Evolutionary conservation across 2,888 invertebrate species (phyloP), one percentile per base, ranked within the genome.

Genomic region (Stenoptilia bipunctidactyla): DNA sequence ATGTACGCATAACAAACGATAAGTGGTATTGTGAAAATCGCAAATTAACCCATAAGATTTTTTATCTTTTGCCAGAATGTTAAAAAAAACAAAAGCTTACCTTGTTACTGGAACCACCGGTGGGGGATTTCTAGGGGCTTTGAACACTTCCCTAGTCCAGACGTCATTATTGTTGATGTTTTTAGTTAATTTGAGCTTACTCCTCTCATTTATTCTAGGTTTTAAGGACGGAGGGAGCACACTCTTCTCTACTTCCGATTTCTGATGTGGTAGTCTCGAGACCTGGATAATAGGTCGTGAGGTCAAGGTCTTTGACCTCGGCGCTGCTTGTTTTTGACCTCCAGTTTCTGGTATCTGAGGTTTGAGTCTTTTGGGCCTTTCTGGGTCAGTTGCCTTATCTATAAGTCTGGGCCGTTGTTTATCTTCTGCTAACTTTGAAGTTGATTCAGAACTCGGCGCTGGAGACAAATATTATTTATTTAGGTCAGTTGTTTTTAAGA

Each of bases 151-250:
- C 52, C 67, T 70, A 14, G 73, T 64, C 80, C 80, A 82, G 41
- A 76, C 67, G 48, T 71, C 69, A 50, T 82, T 82, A 50, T 82
- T 83, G 45, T 83, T 83, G n/a, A 82, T 68, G 55, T 69, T 74
- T 50, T 79, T 79, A 15, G 68, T 67, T 15, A 67, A 45, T 58
- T 71, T 75, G 33, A 70, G 54, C 35, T 58, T 61, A 38, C 60
- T 58, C 49, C 59, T 66, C 25, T 71, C 76, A 14, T 53, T 43
- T 20, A 55, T 46, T 49, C 65, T 69, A 9, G 71, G 69, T 51
- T 63, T 76, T 42, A 80, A 59, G 51, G 74, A 60, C 47, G 79
- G 74, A 48, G 77, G 80, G 3, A 20, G 20, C 4, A 20, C 8
- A 8, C 20, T 20, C 20, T 20, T 20, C 8, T 20, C 20, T 20